phyloP scores from a whole-genome alignment of 2,113 vertebrate genomes.

The Fregetta grallaria region DNA sequence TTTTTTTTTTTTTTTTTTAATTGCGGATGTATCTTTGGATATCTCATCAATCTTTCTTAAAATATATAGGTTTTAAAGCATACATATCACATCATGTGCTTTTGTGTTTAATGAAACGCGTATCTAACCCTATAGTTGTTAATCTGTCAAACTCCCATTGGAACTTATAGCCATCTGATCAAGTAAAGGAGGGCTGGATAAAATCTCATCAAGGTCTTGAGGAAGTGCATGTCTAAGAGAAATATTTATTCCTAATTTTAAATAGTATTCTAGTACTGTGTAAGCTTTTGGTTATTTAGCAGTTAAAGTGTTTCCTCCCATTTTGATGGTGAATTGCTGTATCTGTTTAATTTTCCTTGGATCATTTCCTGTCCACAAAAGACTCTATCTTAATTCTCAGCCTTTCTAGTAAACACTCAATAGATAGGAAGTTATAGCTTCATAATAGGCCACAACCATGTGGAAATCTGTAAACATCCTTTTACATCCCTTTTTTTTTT shows the following conservation, averaged over 20 bases:
- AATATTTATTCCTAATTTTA: background rate
- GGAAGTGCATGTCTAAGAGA: background rate
- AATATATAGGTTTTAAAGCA: background rate
- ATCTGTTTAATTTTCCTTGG: constrained; percentile 52
- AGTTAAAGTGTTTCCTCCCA: constrained; percentile 32
- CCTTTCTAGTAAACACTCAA: constrained; percentile 57
- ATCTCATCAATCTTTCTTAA: background rate
- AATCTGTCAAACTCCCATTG: background rate
- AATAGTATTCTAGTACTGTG: background rate
- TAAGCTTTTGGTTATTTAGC: background rate
- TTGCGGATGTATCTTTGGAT: background rate
- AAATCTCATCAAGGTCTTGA: background rate
- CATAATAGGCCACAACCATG: constrained; percentile 19
- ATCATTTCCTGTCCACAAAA: constrained; percentile 54
- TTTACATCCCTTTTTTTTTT: background rate
- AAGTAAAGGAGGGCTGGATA: background rate
- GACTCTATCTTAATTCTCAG: constrained; percentile 32
- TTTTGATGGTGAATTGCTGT: constrained; percentile 12
- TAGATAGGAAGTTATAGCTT: constrained; percentile 54
- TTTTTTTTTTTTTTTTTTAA: background rate
- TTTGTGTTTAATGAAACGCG: background rate
- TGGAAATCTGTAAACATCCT: constrained; percentile 57
- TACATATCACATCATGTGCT: background rate
- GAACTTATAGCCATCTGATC: background rate
- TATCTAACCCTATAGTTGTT: background rate